Evolutionary conservation across 2,888 invertebrate genomes (phyloP).

Genomic region (Luffia ferchaultella): DNA sequence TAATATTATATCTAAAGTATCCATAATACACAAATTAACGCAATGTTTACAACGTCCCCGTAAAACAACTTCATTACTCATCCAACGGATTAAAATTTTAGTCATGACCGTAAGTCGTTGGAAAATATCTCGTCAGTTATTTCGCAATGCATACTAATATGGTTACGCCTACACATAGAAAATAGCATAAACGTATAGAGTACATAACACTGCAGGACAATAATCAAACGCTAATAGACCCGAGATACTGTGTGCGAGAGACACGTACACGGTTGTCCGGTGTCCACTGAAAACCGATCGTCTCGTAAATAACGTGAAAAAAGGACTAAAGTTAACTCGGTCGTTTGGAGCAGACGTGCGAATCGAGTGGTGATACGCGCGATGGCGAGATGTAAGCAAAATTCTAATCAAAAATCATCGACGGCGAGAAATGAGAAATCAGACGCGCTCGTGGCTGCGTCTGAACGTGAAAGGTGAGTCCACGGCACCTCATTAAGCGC

Average conservation of each 20-base stretch:
- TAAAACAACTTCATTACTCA: no score
- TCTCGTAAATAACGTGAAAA: neutral
- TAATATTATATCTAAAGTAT: no score
- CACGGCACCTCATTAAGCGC: conserved; percentile 7
- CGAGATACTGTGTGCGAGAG: neutral
- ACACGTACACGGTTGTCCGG: neutral
- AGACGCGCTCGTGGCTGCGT: conserved; percentile 48
- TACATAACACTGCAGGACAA: neutral
- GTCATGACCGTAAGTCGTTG: neutral
- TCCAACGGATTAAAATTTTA: neutral
- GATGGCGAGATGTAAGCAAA: conserved; percentile 52
- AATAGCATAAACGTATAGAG: neutral
- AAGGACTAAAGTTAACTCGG: neutral
- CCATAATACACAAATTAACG: no score
- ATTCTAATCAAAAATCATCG: conserved; percentile 40
- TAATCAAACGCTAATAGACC: neutral
- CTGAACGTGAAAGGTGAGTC: conserved; percentile 63
- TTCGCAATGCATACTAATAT: neutral
- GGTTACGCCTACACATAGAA: neutral
- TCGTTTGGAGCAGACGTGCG: neutral
- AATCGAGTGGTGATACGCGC: conserved; percentile 8
- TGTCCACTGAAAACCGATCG: neutral
- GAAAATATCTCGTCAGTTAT: neutral
- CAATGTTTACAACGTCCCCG: no score
- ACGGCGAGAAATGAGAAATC: conserved; percentile 46